These are phyloP conservation scores for Grammomys dolichurus DNA, from an alignment of 2,113 vertebrate species.

Conservation along the genomic window DNA sequence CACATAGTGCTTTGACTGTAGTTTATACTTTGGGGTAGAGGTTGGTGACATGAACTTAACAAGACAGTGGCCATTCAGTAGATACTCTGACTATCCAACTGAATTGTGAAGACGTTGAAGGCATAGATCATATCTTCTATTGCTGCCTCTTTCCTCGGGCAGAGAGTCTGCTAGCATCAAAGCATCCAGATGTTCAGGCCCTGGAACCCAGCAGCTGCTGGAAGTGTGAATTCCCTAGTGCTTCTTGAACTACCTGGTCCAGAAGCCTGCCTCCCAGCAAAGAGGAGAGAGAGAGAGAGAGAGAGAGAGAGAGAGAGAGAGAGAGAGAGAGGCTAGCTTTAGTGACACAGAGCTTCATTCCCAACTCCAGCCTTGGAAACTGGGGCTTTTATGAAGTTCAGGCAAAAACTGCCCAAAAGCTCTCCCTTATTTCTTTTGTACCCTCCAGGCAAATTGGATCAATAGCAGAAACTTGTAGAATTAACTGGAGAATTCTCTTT, in stretches of 20 bases:
- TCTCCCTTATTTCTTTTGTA: background rate
- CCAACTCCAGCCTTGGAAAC: background rate
- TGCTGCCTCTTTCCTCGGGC: no score
- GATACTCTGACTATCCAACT: background rate
- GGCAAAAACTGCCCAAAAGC: background rate
- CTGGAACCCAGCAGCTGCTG: background rate
- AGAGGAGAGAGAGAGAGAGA: background rate
- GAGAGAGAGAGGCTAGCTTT: background rate
- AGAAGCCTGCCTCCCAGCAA: background rate
- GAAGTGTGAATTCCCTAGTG: background rate
- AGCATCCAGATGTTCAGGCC: background rate
- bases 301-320: no score
- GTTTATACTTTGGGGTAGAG: background rate
- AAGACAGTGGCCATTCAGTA: background rate
- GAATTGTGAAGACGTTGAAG: background rate
- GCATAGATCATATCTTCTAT: background rate
- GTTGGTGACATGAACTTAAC: background rate
- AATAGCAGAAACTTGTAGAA: background rate
- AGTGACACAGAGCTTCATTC: background rate
- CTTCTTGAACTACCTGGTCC: accelerated
- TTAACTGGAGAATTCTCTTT: background rate
- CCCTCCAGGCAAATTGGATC: background rate
- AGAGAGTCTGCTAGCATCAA: background rate
- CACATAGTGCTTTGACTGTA: background rate
- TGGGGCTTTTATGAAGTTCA: background rate